Evolutionary conservation across 2,797 vertebrate genomes (phyloP).

Genomic region (Sebastes paucispinis): DNA sequence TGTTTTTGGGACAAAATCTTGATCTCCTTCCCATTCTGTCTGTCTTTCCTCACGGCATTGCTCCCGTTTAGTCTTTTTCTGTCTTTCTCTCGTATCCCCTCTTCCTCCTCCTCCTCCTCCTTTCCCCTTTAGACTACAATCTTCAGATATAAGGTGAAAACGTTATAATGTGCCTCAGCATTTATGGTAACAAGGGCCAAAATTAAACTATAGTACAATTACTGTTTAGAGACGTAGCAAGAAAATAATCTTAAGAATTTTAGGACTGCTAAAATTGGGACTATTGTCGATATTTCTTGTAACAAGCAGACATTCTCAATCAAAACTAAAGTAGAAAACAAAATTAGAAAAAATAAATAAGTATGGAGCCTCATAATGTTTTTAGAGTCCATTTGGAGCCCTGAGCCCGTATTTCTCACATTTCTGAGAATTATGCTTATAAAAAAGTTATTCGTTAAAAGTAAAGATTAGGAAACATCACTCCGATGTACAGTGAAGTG

Average conservation of each 20-base stretch:
- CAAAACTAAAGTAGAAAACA: background rate
- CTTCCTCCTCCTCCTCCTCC: background rate
- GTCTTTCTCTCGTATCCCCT: conserved; percentile 10
- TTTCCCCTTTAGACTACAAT: conserved; percentile 3
- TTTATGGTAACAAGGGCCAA: conserved; percentile 18
- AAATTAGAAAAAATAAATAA: background rate
- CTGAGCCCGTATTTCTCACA: conserved; percentile 16
- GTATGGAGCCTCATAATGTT: background rate
- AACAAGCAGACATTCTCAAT: background rate
- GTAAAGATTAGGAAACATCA: background rate
- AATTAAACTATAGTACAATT: conserved; percentile 7
- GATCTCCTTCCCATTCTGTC: conserved; percentile 56
- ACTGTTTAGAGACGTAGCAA: conserved; percentile 33
- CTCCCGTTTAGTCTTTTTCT: conserved; percentile 42
- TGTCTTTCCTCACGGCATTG: conserved; percentile 51
- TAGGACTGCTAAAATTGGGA: background rate
- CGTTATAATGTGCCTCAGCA: background rate
- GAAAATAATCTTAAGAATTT: background rate
- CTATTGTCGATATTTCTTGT: background rate
- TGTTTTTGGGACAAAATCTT: conserved; percentile 84
- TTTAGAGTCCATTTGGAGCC: background rate
- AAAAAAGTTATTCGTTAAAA: background rate
- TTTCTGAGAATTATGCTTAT: background rate
- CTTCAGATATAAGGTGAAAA: conserved; percentile 29
- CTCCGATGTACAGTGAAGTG: background rate